Evolutionary conservation across 2,113 vertebrate genomes (phyloP).

Genomic region (Psammodynastes pulverulentus): DNA sequence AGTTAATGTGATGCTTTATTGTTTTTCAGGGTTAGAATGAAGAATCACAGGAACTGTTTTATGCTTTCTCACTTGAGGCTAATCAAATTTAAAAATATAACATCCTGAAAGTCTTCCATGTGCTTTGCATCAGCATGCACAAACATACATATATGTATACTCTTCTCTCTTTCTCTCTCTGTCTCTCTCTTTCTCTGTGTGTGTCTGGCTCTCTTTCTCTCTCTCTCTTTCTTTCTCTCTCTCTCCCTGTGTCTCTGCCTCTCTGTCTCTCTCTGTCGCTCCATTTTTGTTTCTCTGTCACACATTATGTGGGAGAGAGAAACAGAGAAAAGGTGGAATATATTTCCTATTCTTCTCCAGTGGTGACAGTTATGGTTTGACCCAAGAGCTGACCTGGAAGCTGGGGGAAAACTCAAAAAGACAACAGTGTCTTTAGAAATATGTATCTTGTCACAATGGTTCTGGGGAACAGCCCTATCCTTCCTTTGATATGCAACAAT

Average conservation of each 20-base stretch:
- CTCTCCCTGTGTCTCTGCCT: not conserved
- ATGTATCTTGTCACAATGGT: constrained; percentile 38
- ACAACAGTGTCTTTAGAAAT: constrained; percentile 37
- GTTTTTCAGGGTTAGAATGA: not conserved
- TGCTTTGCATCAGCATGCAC: not conserved
- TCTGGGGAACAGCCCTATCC: constrained; percentile 36
- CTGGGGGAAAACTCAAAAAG: constrained; percentile 43
- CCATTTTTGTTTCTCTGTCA: not conserved
- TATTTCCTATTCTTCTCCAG: constrained; percentile 51
- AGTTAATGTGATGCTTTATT: not conserved
- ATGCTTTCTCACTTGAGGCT: not conserved
- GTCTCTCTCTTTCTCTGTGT: too few relatives aligned
- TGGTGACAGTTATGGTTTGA: constrained; percentile 60
- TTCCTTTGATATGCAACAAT: constrained; percentile 48
- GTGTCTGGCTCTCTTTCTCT: not conserved
- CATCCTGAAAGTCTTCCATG: not conserved
- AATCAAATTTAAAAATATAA: not conserved
- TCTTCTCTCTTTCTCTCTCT: not conserved
- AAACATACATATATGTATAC: not conserved
- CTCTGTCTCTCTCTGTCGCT: not conserved
- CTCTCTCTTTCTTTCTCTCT: not conserved
- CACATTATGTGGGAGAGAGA: not conserved
- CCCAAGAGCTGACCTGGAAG: constrained; percentile 57
- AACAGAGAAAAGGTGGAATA: constrained; percentile 22
- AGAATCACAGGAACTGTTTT: not conserved